Percentiles rank a stretch among this genome's conserved stretches.
These are phyloP conservation scores for Macaca fascicularis DNA, from an alignment of 2,113 vertebrate species.

Conservation along the genomic window DNA sequence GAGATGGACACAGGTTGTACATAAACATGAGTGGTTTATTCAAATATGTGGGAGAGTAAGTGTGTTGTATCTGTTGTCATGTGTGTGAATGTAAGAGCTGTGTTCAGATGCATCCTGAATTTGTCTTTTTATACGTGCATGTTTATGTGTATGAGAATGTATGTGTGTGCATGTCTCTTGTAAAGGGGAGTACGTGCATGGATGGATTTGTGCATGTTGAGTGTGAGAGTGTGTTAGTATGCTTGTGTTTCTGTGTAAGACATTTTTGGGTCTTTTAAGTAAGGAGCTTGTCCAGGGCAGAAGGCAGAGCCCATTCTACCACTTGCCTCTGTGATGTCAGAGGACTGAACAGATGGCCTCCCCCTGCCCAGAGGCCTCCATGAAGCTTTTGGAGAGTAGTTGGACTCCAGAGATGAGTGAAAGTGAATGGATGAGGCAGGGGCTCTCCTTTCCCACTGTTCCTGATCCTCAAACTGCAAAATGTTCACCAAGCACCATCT, in stretches of 20 bases:
- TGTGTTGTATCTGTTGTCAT: not conserved
- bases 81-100: not conserved
- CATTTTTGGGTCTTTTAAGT: not conserved
- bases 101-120: not conserved
- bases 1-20: not conserved
- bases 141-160: not conserved
- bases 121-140: not conserved
- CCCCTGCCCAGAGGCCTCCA: not conserved
- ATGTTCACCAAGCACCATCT: not conserved
- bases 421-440: not conserved
- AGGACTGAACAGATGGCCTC: not conserved
- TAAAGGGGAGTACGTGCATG: not conserved
- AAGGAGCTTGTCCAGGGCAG: not conserved
- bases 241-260: not conserved
- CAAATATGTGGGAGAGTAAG: fast-evolving
- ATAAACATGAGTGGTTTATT: not conserved
- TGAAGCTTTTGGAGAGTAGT: not conserved
- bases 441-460: not conserved
- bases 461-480: not conserved
- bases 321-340: not conserved
- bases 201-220: not conserved
- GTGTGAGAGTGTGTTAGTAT: not conserved
- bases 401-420: not conserved
- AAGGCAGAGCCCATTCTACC: not conserved
- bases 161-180: too few relatives aligned